Evolutionary conservation across 2,113 vertebrate genomes (phyloP).

Genomic region (Podocnemis expansa): DNA sequence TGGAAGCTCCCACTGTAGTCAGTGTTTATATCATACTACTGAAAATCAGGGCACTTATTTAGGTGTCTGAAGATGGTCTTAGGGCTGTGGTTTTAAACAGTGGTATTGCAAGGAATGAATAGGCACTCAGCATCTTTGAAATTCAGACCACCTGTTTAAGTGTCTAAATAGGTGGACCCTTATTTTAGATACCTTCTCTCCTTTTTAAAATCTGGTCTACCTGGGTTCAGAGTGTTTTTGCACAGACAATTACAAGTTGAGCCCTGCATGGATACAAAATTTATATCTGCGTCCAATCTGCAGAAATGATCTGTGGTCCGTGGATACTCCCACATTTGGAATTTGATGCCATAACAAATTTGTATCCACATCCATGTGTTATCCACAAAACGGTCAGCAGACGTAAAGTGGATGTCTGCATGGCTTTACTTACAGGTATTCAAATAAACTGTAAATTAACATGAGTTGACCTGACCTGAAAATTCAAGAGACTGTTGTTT

Average conservation of each 20-base stretch:
- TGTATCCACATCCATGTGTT: too few species aligned
- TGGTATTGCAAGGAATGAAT: not conserved
- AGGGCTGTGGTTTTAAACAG: not conserved
- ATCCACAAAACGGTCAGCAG: too few species aligned
- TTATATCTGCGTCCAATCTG: too few species aligned
- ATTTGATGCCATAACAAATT: too few species aligned
- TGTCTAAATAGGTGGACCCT: not conserved
- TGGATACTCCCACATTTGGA: too few species aligned
- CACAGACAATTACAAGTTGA: too few species aligned
- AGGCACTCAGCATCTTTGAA: not conserved
- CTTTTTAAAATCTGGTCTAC: not conserved
- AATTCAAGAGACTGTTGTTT: not conserved
- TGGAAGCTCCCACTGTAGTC: not conserved
- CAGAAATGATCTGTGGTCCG: too few species aligned
- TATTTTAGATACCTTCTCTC: not conserved
- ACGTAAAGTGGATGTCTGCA: too few species aligned
- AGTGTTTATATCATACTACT: not conserved
- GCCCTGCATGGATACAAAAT: too few species aligned
- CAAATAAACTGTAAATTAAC: not conserved
- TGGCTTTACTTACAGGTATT: not conserved
- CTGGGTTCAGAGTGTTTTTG: not conserved
- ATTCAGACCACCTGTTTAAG: not conserved
- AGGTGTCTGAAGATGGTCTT: not conserved
- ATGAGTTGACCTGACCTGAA: not conserved
- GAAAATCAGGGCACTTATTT: not conserved